Base-by-base conservation (phyloP, 2,113 vertebrate genomes). In the Lophochroa leadbeateri region DNA sequence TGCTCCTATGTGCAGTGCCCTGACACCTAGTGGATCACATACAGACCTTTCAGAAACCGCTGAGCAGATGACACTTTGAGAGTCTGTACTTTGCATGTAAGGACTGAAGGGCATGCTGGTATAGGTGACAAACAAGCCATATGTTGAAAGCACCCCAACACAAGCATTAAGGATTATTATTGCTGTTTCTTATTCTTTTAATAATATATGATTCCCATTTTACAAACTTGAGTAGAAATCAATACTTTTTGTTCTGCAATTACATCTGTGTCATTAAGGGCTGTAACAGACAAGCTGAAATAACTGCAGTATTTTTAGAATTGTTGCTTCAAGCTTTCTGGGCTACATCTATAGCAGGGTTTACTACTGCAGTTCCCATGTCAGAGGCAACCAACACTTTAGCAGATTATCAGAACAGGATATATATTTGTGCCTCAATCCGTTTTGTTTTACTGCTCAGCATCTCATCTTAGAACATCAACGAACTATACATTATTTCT, bases 1-100 rank as follows among this genome's bases (percentile, higher is more conserved):
- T 68, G 65, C n/a, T 91, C 37, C 76, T 84, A 33, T 4, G 7
- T 75, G 86, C 92, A 37, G 82, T 92, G 86, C 90, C 94, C 94
- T 96, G 94, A 95, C 92, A 94, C 92, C 92, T 92, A 92, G 94
- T 78, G 80, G 93, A 89, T 86, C 85, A 70, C 72, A 55, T n/a
- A 28, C 8, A 65, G 78, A 85, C 67, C 84, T 92, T 65, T 57
- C 60, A 70, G 75, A 84, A 83, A 29, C 21, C 2, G 1, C 55
- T 27, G 43, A 71, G 72, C 50, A 82, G 72, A n/a, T 69, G 82
- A 63, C 69, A 57, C 37, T 80, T 89, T 0, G 33, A 49, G 20
- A 25, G 27, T 70, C 50, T 49, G 16, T 33, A 37, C 10, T 25
- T 61, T 29, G 49, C 35, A 19, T 3, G 3, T 52, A 49, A 64